Evolutionary conservation across 1,140 invertebrate species (phyloP), one percentile per base, ranked within the genome.

Genomic region (Drosophila kanapiae): DNA sequence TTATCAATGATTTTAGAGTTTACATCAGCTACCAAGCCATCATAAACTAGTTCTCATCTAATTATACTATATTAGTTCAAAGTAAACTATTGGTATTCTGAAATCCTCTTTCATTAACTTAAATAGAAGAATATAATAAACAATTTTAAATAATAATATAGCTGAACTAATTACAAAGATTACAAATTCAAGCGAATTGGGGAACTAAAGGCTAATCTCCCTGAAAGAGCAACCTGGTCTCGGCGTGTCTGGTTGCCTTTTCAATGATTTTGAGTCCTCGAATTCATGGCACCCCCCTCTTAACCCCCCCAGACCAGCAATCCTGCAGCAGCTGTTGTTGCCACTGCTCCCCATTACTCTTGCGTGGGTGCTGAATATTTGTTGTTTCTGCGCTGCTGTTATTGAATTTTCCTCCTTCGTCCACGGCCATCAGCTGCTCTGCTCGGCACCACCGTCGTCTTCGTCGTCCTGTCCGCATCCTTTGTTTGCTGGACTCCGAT

Each of bases 341-440:
- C 67, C 67, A 47, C 48, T 31, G 54, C 51, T 59, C 31, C 48
- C 54, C 49, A 63, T 42, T 58, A 48, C 38, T 48, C 29, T 57
- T 54, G 75, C 75, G 74, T 60, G 75, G 75, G 63, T 38, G 63
- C 16, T 35, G 54, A 33, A 51, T 29, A 42, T 77, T 60, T 64
- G 67, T 58, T 72, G 47, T 72, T 79, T 27, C 49, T 64, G 37
- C 45, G 63, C 33, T 47, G 71, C 48, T 82, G 57, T 75, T 85
- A 85, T 85, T 85, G 82, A 81, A 86, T 85, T 85, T 85, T 60
- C 49, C 47, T 35, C 37, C 62, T 61, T 61, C 14, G 14, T 1
- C 23, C 65, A 45, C 49, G 69, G 62, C 75, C 54, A 75, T 78
- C 82, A 71, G 62, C 81, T 83, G 78, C 35, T 35, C 38, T 58